Percentiles rank a stretch among this genome's conserved stretches.
phyloP scores from a whole-genome alignment of 1,140 invertebrate species.

The Linepithema humile region DNA sequence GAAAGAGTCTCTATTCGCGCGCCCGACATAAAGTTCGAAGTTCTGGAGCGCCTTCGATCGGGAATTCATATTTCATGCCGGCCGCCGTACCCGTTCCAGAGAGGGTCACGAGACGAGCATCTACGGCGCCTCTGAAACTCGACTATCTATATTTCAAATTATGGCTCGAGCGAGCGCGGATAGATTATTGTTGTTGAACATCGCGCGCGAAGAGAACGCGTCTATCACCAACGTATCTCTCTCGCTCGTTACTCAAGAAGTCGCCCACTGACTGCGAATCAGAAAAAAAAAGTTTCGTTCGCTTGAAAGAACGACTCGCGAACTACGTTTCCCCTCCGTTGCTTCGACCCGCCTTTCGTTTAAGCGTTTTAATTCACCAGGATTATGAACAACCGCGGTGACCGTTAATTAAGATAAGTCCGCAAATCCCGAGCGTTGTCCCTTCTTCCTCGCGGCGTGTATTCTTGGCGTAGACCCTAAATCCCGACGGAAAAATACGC shows the following conservation, averaged over 20 bases:
- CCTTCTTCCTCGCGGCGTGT: neutral
- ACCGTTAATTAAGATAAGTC: conserved; percentile 20
- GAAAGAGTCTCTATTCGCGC: conserved; percentile 24
- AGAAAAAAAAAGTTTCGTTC: conserved; percentile 32
- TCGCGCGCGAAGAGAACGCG: neutral
- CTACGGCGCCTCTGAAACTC: conserved; percentile 31
- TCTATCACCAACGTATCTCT: neutral
- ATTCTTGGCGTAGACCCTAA: neutral
- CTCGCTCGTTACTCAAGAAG: conserved; percentile 17
- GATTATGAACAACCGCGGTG: conserved; percentile 3
- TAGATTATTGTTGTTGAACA: conserved; percentile 51
- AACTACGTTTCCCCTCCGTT: conserved; percentile 7
- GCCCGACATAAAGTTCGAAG: conserved; percentile 23
- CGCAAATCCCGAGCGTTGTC: neutral
- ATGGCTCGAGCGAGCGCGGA: neutral
- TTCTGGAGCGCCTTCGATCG: conserved; percentile 63
- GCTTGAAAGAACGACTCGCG: neutral
- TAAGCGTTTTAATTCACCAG: neutral
- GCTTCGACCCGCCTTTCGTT: neutral
- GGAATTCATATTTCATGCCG: conserved; percentile 65
- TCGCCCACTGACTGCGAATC: conserved; percentile 8
- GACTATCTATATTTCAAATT: conserved; percentile 46
- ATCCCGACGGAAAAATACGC: neutral
- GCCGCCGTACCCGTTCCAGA: conserved; percentile 18
- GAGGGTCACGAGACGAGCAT: conserved; percentile 19